Evolutionary conservation across 1,140 invertebrate species (phyloP), one percentile per base, ranked within the genome.

Genomic region (Cryptotermes secundus): DNA sequence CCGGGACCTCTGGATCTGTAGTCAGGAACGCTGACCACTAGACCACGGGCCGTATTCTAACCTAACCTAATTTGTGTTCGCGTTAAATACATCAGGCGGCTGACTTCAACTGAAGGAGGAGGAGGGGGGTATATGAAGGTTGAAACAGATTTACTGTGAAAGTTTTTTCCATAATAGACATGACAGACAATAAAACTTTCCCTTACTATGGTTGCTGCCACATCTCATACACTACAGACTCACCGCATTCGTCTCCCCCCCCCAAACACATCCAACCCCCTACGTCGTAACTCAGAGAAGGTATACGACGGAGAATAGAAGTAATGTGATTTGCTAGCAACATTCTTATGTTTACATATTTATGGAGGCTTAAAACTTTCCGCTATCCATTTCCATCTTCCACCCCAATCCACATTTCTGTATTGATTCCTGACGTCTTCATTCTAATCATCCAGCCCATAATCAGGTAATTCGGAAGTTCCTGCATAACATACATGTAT

Each of bases 101-200:
- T 72, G 59, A 16, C 59, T 26, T n/a, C 4, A n/a, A 6, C 3
- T 24, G 53, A 22, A 16, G 10, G n/a, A 9, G 59, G 59, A 6
- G n/a, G n/a, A 31, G n/a, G 10, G 1, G 16, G 26, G 7, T 72
- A 72, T n/a, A 16, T 26, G 26, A n/a, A 35, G 80, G 34, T 81
- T 81, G 35, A 35, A 81, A 81, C 80, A 81, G 42, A 81, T 81
- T 81, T 36, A 81, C 42, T 45, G 34, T 38, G 26, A 36, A 81
- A 81, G 80, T 81, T 81, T 35, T 81, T 81, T n/a, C 26, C 80
- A 36, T 81, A 81, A 81, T 34, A 45, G 35, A 81, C 80, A 81
- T 81, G 80, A 35, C 80, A 81, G 80, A 35, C 34, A 81, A 81
- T 81, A 81, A 81, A 81, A 81, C 80, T 81, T 81, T 81, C 80